Evolutionary conservation across 2,797 vertebrate genomes (phyloP).

Genomic region (Onychomys arenicola): DNA sequence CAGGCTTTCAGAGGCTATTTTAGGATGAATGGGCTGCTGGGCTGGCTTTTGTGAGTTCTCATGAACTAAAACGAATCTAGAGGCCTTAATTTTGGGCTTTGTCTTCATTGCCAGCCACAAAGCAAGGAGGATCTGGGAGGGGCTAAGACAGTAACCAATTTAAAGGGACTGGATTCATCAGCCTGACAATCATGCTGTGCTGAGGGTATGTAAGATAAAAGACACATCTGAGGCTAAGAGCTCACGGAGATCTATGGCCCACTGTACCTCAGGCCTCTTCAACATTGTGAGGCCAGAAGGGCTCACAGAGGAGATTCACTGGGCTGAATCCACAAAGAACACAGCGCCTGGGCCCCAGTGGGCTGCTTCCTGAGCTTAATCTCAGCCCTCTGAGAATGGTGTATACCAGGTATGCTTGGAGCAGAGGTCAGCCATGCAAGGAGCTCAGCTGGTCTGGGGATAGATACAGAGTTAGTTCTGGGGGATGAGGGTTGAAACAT

Average conservation of each 20-base stretch:
- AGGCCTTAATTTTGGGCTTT: slow-evolving; percentile 60
- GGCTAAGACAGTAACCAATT: background rate
- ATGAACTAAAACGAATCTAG: slow-evolving; percentile 14
- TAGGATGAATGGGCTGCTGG: slow-evolving; percentile 58
- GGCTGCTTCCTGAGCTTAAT: background rate
- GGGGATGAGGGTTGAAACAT: fast-evolving
- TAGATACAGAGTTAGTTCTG: background rate
- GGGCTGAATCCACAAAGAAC: background rate
- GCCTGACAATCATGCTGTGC: background rate
- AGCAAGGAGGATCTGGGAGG: slow-evolving; percentile 7
- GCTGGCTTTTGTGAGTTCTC: slow-evolving; percentile 63
- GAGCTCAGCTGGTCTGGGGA: background rate
- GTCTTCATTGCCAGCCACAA: slow-evolving; percentile 7
- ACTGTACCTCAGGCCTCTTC: background rate
- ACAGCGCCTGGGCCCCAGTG: background rate
- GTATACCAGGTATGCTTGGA: background rate
- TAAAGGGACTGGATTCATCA: slow-evolving; percentile 59
- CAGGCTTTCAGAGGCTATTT: slow-evolving; percentile 65
- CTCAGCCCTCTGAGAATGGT: background rate
- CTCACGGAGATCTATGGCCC: background rate
- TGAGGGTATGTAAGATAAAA: background rate
- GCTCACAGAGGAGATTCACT: background rate
- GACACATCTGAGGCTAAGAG: background rate
- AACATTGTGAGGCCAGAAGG: fast-evolving
- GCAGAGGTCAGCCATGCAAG: background rate